Percentiles rank a stretch among this genome's conserved stretches.
phyloP scores from a whole-genome alignment of 92 coral and sea anemone genomes.

The Epizoanthus scotinus region DNA sequence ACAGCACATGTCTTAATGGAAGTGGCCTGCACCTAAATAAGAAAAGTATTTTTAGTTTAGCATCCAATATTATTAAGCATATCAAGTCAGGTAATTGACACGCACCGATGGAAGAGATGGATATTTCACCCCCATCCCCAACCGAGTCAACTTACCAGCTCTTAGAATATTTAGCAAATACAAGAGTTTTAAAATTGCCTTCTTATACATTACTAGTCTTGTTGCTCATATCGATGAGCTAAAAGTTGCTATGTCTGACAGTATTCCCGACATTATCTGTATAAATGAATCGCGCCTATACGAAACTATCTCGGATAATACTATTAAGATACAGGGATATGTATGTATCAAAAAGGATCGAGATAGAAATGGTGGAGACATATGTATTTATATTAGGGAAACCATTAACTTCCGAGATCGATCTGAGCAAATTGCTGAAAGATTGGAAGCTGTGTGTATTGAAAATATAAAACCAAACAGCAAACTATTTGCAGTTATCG shows the following conservation, averaged over 20 bases:
- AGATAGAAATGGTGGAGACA: conserved; percentile 28
- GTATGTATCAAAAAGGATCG: conserved; percentile 32
- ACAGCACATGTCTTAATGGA: conserved; percentile 15
- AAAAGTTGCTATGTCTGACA: conserved; percentile 11
- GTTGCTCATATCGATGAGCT: conserved; percentile 40
- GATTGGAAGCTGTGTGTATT: conserved; percentile 39
- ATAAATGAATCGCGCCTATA: conserved; percentile 42
- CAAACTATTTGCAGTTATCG: conserved; percentile 32
- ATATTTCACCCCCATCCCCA: conserved; percentile 10
- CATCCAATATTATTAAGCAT: conserved; percentile 26
- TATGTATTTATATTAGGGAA: conserved; percentile 25
- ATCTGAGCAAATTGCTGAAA: conserved; percentile 9
- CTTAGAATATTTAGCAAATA: conserved; percentile 23
- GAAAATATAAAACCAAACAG: conserved; percentile 33
- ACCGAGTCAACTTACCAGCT: conserved; percentile 29
- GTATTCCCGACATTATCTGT: conserved; percentile 25
- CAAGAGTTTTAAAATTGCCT: conserved; percentile 24
- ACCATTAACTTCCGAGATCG: conserved; percentile 18
- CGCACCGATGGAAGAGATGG: conserved; percentile 28
- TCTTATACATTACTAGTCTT: conserved; percentile 21
- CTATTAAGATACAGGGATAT: conserved; percentile 9
- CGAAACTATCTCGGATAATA: conserved; percentile 19
- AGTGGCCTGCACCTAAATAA: not conserved
- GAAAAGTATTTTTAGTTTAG: conserved; percentile 31
- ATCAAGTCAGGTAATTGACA: conserved; percentile 17